Evolutionary conservation across 2,797 vertebrate genomes (phyloP).

Genomic region (Hozukius guyotensis): DNA sequence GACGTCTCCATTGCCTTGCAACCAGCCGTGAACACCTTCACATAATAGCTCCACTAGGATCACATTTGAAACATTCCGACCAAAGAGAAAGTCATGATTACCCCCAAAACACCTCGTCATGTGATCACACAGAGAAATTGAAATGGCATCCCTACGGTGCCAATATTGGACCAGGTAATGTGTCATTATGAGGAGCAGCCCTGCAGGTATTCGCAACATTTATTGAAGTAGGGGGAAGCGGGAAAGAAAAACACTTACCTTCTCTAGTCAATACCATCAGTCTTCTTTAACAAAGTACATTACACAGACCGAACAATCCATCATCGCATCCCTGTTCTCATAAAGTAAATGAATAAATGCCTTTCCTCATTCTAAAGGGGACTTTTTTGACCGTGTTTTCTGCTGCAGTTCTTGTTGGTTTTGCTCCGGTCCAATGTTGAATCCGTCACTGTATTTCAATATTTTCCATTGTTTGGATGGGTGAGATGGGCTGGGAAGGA

Average conservation of each 20-base stretch:
- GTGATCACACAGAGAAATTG: conserved; percentile 18
- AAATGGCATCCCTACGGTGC: conserved; percentile 31
- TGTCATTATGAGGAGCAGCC: conserved; percentile 66
- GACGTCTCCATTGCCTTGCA: background rate
- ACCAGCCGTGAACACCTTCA: background rate
- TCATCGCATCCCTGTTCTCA: conserved; percentile 71
- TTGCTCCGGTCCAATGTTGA: background rate
- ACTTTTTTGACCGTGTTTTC: background rate
- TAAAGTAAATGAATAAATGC: conserved; percentile 68
- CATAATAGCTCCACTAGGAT: background rate
- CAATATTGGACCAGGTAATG: conserved; percentile 62
- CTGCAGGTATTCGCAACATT: conserved; percentile 67
- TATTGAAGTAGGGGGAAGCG: conserved; percentile 46
- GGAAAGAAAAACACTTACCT: conserved; percentile 68
- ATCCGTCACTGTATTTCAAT: background rate
- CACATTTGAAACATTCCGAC: background rate
- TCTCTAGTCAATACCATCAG: conserved; percentile 65
- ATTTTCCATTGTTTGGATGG: background rate
- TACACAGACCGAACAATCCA: conserved; percentile 77
- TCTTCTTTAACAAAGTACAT: conserved; percentile 77
- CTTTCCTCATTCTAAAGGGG: conserved; percentile 39
- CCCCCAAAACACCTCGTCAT: background rate
- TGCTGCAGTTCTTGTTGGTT: background rate
- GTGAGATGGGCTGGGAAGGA: background rate
- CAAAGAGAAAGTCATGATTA: background rate